phyloP scores from a whole-genome alignment of 2,797 vertebrate species.

The Channallabes apus region DNA sequence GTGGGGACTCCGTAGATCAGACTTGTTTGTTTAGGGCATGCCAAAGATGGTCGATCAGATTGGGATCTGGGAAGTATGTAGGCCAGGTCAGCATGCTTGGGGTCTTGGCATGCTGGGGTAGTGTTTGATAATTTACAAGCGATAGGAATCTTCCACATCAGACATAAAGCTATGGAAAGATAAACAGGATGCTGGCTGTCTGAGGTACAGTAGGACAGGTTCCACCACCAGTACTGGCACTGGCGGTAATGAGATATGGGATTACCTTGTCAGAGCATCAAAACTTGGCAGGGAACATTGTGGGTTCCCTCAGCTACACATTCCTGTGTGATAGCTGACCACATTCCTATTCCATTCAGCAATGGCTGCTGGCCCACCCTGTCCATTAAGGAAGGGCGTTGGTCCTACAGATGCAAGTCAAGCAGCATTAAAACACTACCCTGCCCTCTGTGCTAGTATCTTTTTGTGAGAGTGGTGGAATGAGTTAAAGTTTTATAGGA shows the following conservation, averaged over 20 bases:
- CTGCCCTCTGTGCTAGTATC: conserved; percentile 5
- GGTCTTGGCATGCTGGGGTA: neutral
- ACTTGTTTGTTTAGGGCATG: too few relatives aligned
- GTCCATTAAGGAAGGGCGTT: conserved; percentile 42
- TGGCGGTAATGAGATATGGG: neutral
- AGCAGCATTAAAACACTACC: conserved; percentile 42
- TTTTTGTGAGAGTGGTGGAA: conserved; percentile 27
- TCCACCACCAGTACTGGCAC: neutral
- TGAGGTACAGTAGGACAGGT: neutral
- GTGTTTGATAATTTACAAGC: neutral
- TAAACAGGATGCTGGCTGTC: neutral
- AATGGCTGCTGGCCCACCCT: conserved; percentile 27
- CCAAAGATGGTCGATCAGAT: too few relatives aligned
- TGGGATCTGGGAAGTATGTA: too few relatives aligned
- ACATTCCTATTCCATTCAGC: conserved; percentile 29
- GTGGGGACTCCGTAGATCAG: too few relatives aligned
- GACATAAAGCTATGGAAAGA: neutral
- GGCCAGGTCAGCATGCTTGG: too few relatives aligned
- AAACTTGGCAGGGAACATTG: neutral
- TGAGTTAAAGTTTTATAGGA: conserved; percentile 17
- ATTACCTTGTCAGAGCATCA: conserved; percentile 17
- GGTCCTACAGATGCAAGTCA: conserved; percentile 38
- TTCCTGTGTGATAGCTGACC: conserved; percentile 27
- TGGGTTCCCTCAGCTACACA: conserved; percentile 4
- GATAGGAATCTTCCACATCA: neutral